phyloP scores from a whole-genome alignment of 2,113 vertebrate species.

The Lutjanus erythropterus region DNA sequence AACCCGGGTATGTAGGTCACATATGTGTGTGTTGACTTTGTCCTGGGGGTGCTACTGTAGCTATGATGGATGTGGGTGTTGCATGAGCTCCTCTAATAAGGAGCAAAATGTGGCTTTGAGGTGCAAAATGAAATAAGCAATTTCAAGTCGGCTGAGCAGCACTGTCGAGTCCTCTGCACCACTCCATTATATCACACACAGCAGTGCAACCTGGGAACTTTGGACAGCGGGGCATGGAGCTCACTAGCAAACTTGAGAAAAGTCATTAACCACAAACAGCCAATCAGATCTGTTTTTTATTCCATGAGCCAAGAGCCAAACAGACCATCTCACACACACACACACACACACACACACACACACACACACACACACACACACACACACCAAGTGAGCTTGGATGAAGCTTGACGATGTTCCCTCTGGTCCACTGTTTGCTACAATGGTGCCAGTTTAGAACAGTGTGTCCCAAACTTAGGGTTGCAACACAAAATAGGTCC shows the following conservation, averaged over 20 bases:
- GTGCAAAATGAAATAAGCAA: conserved; percentile 33
- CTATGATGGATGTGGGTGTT: conserved; percentile 35
- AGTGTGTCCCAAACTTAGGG: no score
- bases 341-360: no score
- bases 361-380: no score
- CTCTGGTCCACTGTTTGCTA: no score
- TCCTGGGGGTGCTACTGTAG: not conserved
- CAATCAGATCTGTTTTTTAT: not conserved
- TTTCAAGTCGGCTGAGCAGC: conserved; percentile 27
- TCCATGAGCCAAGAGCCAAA: not conserved
- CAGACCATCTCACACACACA: no score
- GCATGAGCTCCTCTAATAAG: conserved; percentile 41
- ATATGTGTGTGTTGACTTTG: conserved; percentile 13
- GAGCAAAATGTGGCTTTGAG: conserved; percentile 29
- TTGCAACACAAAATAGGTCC: no score
- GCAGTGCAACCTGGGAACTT: conserved; percentile 6
- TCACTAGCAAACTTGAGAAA: not conserved
- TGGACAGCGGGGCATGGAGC: not conserved
- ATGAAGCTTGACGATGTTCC: not conserved
- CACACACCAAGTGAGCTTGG: not conserved
- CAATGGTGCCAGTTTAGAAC: no score
- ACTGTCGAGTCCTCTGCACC: not conserved
- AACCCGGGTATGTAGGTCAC: conserved; percentile 45
- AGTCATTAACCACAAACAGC: not conserved
- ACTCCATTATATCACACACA: not conserved